Conservation (phyloP, 1,140 invertebrate species). For the Alviniconcha marisindica region DNA sequence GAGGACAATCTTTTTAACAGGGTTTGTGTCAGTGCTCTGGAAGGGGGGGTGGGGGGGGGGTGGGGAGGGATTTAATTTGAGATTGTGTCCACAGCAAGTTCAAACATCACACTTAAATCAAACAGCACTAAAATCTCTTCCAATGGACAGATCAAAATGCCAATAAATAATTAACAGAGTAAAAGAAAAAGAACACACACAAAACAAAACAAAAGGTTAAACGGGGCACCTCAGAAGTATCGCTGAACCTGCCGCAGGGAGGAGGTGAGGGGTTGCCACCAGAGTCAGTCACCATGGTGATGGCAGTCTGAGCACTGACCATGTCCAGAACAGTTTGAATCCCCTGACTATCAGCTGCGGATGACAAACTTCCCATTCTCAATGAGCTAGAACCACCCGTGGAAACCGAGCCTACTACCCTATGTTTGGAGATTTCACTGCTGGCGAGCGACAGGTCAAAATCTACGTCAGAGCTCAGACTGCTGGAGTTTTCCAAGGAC, state of each 20-base stretch:
- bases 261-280: not conserved
- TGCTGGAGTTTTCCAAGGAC: not conserved
- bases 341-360: not conserved
- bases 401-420: not conserved
- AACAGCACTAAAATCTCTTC: not conserved
- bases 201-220: not conserved
- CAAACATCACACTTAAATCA: too few species aligned
- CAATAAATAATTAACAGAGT: too few species aligned
- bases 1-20: too few species aligned
- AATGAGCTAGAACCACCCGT: not conserved
- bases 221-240: slow-evolving; percentile 33
- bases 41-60: too few species aligned
- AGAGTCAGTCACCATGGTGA: slow-evolving; percentile 2
- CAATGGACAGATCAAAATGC: too few species aligned
- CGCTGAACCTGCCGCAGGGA: slow-evolving; percentile 18
- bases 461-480: not conserved
- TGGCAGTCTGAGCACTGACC: slow-evolving; percentile 11
- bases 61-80: too few species aligned
- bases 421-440: not conserved
- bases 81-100: too few species aligned
- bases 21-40: too few species aligned
- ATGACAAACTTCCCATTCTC: too few species aligned
- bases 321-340: slow-evolving; percentile 5
- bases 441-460: not conserved
- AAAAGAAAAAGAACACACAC: too few species aligned